Conservation (phyloP, 2,888 invertebrate species). For the Dyspetes luteomarginatus region DNA sequence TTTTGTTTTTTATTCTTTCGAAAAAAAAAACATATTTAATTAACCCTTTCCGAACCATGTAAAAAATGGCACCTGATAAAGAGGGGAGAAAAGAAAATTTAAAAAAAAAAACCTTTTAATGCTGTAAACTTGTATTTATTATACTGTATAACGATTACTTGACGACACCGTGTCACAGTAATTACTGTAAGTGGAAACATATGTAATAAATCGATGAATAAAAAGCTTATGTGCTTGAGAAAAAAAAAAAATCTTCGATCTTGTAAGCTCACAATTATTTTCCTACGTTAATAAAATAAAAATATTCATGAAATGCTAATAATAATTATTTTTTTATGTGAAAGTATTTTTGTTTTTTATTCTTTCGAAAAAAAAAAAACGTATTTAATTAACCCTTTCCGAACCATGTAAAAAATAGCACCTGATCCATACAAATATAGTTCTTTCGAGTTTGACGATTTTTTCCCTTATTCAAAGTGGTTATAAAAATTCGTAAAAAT, state of each 20-base stretch:
- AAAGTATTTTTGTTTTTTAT: too few relatives aligned
- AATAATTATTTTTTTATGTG: not conserved
- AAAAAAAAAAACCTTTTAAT: too few relatives aligned
- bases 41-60: not conserved
- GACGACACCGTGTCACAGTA: slow-evolving; percentile 79
- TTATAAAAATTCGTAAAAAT: too few relatives aligned
- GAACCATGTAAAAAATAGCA: too few relatives aligned
- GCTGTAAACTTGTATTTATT: slow-evolving; percentile 78
- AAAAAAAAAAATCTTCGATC: slow-evolving; percentile 30
- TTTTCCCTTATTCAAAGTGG: too few relatives aligned
- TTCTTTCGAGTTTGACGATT: too few relatives aligned
- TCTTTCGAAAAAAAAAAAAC: not conserved
- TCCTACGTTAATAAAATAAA: not conserved
- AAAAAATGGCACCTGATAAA: too few relatives aligned
- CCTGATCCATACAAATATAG: too few relatives aligned
- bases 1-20: too few relatives aligned
- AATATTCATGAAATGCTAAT: not conserved
- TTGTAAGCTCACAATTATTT: not conserved
- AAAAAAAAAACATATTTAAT: slow-evolving; percentile 4
- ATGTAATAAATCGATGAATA: slow-evolving; percentile 83
- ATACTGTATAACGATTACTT: slow-evolving; percentile 69
- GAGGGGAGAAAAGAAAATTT: too few relatives aligned
- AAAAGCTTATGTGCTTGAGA: slow-evolving; percentile 81
- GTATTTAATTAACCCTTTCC: not conserved
- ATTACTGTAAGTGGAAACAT: slow-evolving; percentile 82